Percentiles rank a stretch among this genome's conserved stretches.
These are phyloP conservation scores for Nasonia oneida DNA, from an alignment of 2,888 invertebrate genomes.

Conservation along the genomic window DNA sequence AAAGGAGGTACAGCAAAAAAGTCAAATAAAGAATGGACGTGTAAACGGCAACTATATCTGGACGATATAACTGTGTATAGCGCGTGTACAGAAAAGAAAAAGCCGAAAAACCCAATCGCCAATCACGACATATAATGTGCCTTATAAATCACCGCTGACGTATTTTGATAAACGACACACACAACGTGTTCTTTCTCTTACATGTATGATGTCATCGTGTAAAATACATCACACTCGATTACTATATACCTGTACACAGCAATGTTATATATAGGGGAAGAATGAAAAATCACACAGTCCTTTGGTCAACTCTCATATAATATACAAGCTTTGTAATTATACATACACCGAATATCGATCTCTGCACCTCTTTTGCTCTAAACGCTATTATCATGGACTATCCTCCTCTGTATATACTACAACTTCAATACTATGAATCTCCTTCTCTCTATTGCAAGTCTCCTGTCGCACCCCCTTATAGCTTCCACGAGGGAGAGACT, in stretches of 20 bases:
- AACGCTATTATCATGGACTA: background rate
- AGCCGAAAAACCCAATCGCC: background rate
- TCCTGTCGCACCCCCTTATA: background rate
- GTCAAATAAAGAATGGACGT: slow-evolving; percentile 16
- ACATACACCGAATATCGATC: background rate
- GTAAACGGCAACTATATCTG: slow-evolving; percentile 40
- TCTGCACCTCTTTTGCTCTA: slow-evolving; percentile 13
- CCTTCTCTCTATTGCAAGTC: too few relatives aligned
- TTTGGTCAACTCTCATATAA: background rate
- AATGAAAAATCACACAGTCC: background rate
- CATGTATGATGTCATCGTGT: background rate
- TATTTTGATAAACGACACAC: background rate
- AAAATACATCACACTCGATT: background rate
- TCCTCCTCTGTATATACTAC: slow-evolving; percentile 5
- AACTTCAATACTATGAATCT: background rate
- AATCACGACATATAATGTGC: slow-evolving; percentile 9
- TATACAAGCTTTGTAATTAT: slow-evolving; percentile 19
- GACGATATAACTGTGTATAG: background rate
- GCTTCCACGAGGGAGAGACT: background rate
- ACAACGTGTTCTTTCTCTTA: background rate
- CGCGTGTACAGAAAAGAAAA: slow-evolving; percentile 21
- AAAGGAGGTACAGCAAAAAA: background rate
- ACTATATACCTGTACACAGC: background rate
- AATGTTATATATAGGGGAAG: background rate
- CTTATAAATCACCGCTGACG: slow-evolving; percentile 19